Conservation (phyloP, 2,888 invertebrate species). For the Spialia ferax region DNA sequence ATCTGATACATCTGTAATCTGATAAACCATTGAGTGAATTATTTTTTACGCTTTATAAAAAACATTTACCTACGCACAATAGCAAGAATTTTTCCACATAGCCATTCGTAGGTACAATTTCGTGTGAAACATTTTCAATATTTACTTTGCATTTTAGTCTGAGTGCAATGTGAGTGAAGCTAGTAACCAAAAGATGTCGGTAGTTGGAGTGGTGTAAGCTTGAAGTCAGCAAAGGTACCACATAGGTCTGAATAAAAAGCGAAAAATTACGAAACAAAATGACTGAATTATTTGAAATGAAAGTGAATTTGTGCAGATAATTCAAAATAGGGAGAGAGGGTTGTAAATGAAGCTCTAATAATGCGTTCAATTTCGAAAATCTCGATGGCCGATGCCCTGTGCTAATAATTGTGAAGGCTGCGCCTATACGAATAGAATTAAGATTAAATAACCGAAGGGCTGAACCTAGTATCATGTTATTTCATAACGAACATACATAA, state of each 20-base stretch:
- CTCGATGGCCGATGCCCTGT: slow-evolving; percentile 6
- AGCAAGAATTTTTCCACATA: too few relatives aligned
- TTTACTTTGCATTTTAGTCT: too few relatives aligned
- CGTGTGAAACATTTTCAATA: too few relatives aligned
- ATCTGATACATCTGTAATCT: background rate
- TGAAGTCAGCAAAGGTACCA: too few relatives aligned
- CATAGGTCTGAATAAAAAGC: too few relatives aligned
- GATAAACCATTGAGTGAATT: background rate
- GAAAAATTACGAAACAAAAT: background rate
- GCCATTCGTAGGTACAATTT: too few relatives aligned
- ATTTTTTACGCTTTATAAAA: background rate
- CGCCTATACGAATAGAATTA: slow-evolving; percentile 5
- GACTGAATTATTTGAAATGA: background rate
- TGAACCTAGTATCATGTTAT: too few relatives aligned
- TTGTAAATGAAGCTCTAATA: slow-evolving; percentile 9
- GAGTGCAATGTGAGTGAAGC: too few relatives aligned
- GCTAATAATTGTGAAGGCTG: slow-evolving; percentile 12
- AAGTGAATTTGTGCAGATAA: background rate
- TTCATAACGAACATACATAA: too few relatives aligned
- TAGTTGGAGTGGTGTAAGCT: background rate
- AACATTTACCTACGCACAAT: too few relatives aligned
- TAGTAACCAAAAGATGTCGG: too few relatives aligned
- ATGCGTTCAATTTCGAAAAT: slow-evolving; percentile 7
- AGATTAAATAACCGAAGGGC: background rate
- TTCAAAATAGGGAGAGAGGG: slow-evolving; percentile 11